Base-by-base conservation (phyloP, 2,113 vertebrate genomes). In the Syrrhaptes paradoxus region DNA sequence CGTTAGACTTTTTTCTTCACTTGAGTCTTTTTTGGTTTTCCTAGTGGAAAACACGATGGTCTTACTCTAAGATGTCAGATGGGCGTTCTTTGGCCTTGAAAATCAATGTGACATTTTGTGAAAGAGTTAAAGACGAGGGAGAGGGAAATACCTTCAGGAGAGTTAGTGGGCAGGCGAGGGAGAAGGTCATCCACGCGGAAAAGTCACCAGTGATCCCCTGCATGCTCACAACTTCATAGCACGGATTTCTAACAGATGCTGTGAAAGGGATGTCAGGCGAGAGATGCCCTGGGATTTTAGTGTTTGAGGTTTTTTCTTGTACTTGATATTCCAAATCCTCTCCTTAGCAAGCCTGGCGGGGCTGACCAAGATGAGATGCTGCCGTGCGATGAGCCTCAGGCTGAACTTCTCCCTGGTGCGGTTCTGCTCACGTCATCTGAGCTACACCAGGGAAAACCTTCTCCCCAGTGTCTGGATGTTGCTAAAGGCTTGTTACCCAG, bases 81-180 rank as follows among this genome's bases (percentile, higher is more conserved):
- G 70, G 43, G 36, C 75, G 65, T 79, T 91, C 80, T 76, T 80
- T 68, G 51, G 84, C 86, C 80, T 81, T 85, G 89, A 85, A 95
- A 95, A 90, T 95, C 94, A 55, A 49, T 59, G 63, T 85, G 90
- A 48, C 54, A 19, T 95, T 87, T 89, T 85, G 84, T 71, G 89
- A 74, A 85, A 83, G 85, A 90, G 82, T 83, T 78, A 72, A 88
- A 80, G 87, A 66, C 14, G 38, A 81, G 61, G 46, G 79, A 52
- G 72, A 71, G 46, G 49, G 51, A 76, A 61, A 61, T 68, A 48
- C 11, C 10, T 80, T 43, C 45, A 76, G 48, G 77, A 75, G 70
- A 12, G 24, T 49, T 59, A 9, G 41, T 17, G 41, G 55, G 26
- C 18, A 34, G 45, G 34, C 8, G 2, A 13, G 51, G 52, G 34